phyloP scores from a whole-genome alignment of 1,140 invertebrate genomes.

The Lepeophtheirus salmonis region DNA sequence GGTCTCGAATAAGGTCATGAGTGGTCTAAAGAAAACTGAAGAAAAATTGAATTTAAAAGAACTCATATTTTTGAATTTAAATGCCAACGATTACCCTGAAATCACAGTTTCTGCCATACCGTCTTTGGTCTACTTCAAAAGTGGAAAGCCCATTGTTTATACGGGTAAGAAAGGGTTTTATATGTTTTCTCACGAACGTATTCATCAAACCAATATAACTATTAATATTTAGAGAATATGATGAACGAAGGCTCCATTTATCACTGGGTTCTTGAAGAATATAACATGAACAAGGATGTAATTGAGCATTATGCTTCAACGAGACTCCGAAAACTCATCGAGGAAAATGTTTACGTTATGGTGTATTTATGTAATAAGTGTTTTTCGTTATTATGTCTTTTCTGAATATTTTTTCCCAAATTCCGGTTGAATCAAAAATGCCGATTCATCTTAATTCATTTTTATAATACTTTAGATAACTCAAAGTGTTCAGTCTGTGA shows the following conservation, averaged over 20 bases:
- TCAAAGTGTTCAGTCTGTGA: constrained; percentile 44
- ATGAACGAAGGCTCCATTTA: constrained; percentile 17
- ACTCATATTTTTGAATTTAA: neutral
- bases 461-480: constrained; percentile 14
- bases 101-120: constrained; percentile 34
- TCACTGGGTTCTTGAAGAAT: constrained; percentile 12
- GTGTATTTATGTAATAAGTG: constrained; percentile 15
- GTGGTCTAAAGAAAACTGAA: constrained; percentile 7
- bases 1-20: constrained; percentile 10
- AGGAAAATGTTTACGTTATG: constrained; percentile 10
- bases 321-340: neutral
- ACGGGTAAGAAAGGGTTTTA: no score
- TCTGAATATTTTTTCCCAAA: neutral
- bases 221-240: constrained; percentile 15
- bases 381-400: no score
- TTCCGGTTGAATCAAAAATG: neutral
- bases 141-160: constrained; percentile 47
- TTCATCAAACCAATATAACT: no score
- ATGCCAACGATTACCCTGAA: constrained; percentile 10
- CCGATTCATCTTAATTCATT: neutral
- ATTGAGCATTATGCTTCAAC: constrained; percentile 9
- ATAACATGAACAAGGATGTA: constrained; percentile 11
- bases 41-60: neutral
- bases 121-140: constrained; percentile 67
- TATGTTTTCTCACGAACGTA: no score